Evolutionary conservation across 2,888 invertebrate genomes (phyloP), one percentile per base, ranked within the genome.

Genomic region (Temnothorax ravouxi): DNA sequence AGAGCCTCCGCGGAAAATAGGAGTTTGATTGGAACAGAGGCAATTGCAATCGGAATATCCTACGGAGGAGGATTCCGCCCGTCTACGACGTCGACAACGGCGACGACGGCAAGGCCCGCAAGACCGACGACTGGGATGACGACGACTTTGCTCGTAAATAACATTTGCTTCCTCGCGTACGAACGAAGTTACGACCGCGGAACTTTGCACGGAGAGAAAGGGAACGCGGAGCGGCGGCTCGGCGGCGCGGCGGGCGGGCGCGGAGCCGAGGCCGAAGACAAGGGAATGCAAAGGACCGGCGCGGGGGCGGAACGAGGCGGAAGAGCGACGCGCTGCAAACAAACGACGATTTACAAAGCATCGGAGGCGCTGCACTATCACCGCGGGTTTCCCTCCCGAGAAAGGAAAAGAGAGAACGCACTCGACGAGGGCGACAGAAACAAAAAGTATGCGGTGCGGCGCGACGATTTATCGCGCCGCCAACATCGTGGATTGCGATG

Each of bases 21-120:
- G 91, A 92, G 91, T 93, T 93, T 93, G 94, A 94, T 94, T 93
- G 93, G 93, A 91, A 92, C 91, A 91, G 92, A 93, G 92, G 90
- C 92, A 94, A 93, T 93, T 93, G 92, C 93, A 93, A 93, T 94
- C 91, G 93, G 91, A 91, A 91, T 86, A 91, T 86, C 84, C 79
- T 79, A 83, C 84, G 85, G 64, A 56, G 82, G 84, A 66, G 82
- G 84, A 66, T 67, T 71, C 75, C 56, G 83, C 67, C 15, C 84
- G 69, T 84, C 88, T 64, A 71, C 75, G 52, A 64, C 59, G 71
- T 54, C n/a, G n/a, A n/a, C 8, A 75, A 61, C 38, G 66, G 47
- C 34, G 34, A 29, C 56, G 74, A 29, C 50, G 74, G 11, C 50
- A 52, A 18, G 64, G 52, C 64, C 29, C 3, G 29, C 29, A 50